phyloP scores from a whole-genome alignment of 2,888 invertebrate species.

The Lochmaea capreae region DNA sequence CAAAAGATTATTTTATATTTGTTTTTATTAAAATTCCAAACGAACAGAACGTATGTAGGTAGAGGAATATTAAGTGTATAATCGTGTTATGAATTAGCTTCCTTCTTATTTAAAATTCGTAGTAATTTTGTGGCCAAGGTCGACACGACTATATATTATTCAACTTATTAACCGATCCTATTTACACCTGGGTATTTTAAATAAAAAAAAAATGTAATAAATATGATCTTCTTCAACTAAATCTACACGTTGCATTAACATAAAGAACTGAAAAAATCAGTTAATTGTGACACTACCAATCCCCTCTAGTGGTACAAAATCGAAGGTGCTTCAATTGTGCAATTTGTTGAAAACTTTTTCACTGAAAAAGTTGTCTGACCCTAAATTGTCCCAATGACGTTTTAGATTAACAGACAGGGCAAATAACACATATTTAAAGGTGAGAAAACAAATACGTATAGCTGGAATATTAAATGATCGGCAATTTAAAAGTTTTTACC shows the following conservation, averaged over 20 bases:
- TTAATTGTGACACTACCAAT: too few species aligned
- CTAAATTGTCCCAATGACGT: too few species aligned
- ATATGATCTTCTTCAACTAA: neutral
- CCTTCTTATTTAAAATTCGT: slow-evolving; percentile 34
- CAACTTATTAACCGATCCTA: slow-evolving; percentile 25
- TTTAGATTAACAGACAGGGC: too few species aligned
- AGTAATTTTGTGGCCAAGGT: slow-evolving; percentile 36
- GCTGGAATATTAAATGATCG: too few species aligned
- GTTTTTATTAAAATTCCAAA: slow-evolving; percentile 31
- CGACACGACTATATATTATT: slow-evolving; percentile 34
- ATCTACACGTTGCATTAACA: neutral
- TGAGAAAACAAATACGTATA: too few species aligned
- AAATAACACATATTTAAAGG: too few species aligned
- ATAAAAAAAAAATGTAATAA: slow-evolving; percentile 8
- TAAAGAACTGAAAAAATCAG: too few species aligned
- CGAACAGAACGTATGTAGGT: slow-evolving; percentile 30
- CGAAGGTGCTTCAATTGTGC: too few species aligned
- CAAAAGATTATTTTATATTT: slow-evolving; percentile 23
- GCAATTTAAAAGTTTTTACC: too few species aligned
- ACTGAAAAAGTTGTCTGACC: too few species aligned
- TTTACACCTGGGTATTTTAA: slow-evolving; percentile 34
- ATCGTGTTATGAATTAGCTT: slow-evolving; percentile 32
- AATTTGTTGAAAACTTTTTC: too few species aligned
- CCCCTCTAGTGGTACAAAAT: too few species aligned
- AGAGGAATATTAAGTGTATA: slow-evolving; percentile 25